Base-by-base conservation (phyloP, 2,888 invertebrate species). In the Glyphotaelius pellucidus region DNA sequence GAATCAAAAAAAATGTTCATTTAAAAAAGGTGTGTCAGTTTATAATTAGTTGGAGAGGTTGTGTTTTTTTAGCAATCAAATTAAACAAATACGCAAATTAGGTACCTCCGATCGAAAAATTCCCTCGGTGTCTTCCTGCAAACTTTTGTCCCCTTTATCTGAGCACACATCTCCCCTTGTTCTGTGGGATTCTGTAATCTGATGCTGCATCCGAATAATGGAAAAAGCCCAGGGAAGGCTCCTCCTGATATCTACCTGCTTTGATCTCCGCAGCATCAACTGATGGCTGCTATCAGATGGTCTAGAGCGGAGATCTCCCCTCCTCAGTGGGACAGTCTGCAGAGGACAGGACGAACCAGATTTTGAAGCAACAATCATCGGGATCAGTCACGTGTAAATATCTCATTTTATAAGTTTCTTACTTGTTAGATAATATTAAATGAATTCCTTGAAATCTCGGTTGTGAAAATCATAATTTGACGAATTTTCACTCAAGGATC, bases 171-270 rank as follows among this genome's bases (percentile, higher is more conserved):
- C 93, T 90, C 83, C 92, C 93, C 91, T 90, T 92, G 91, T 92
- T 91, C 92, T 89, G 91, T 85, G 90, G 86, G 84, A 81, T 90
- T 81, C 89, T 80, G 91, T 90, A 91, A 92, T 92, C 92, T 90
- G 93, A 92, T 92, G 91, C 90, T 93, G 93, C 92, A 92, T 92
- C 86, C 83, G 87, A 92, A 93, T 91, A 92, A 91, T 92, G 84
- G 92, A 92, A 92, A 90, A 90, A n/a, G 79, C 89, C 90, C 84
- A 31, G 38, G 87, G 30, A 35, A 79, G 67, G 52, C 25, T 32
- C 88, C 88, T 80, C 88, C 12, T 30, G 30, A n/a, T 89, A 89
- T 89, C 88, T 89, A 89, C 88, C 88, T 89, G 88, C 79, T 89
- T 38, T 47, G 32, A 67, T 89, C 88, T 79, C 35, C 80, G 80